A percentile compares a stretch with the other conserved stretches of the same genome.
Conservation (phyloP, 2,888 invertebrate genomes). For the Spodoptera littoralis region DNA sequence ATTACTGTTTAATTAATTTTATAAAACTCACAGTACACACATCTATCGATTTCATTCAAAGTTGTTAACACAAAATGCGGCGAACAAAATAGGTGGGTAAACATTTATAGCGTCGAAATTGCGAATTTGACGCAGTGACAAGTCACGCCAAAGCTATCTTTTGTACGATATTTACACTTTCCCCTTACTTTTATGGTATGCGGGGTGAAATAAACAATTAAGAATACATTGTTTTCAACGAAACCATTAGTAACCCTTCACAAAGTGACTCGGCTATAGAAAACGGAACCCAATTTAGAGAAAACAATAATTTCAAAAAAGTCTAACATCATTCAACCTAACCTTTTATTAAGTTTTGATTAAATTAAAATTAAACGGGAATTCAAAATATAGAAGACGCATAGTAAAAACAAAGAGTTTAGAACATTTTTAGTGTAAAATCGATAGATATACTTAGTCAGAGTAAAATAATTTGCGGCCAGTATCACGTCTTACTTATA, state of each 20-base stretch:
- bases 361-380: no score
- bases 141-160: slow-evolving; percentile 11
- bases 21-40: not conserved
- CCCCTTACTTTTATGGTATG: slow-evolving; percentile 21
- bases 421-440: no score
- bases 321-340: no score
- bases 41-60: not conserved
- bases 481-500: slow-evolving; percentile 20
- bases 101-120: slow-evolving; percentile 1
- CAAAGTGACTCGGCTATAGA: slow-evolving; percentile 4
- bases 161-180: slow-evolving; percentile 9
- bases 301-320: no score
- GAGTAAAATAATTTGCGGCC: no score
- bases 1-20: no score
- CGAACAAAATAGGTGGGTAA: not conserved
- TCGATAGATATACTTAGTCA: no score
- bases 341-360: no score
- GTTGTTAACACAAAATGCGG: not conserved
- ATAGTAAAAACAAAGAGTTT: no score
- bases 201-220: slow-evolving; percentile 33
- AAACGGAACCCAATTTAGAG: not conserved
- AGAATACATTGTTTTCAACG: slow-evolving; percentile 7
- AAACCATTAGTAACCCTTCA: slow-evolving; percentile 11
- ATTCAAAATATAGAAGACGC: no score
- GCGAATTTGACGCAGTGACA: not conserved